Conservation (phyloP, 1,140 invertebrate genomes). For the Homarus americanus region DNA sequence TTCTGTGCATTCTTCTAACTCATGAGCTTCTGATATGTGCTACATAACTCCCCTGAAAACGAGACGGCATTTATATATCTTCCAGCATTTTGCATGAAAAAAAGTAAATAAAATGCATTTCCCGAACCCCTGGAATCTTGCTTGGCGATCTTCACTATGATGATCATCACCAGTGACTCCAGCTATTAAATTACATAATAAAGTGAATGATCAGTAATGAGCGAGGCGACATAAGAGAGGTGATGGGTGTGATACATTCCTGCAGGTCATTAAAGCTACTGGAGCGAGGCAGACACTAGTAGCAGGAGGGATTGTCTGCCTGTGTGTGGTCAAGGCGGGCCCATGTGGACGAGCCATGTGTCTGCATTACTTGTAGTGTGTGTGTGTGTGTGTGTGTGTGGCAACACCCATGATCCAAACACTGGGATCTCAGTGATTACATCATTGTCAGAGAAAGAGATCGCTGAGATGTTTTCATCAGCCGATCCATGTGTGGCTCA, state of each 20-base stretch:
- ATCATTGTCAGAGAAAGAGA: no score
- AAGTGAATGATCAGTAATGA: neutral
- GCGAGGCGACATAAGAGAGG: neutral
- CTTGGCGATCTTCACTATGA: neutral
- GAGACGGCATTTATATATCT: neutral
- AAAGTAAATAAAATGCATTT: neutral
- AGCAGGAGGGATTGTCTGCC: neutral
- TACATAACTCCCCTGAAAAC: neutral
- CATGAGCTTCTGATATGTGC: neutral
- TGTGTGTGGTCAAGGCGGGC: neutral
- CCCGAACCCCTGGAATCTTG: neutral
- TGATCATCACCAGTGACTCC: neutral
- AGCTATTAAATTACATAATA: neutral
- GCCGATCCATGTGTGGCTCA: no score
- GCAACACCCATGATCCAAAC: no score
- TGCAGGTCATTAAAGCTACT: neutral
- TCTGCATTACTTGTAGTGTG: neutral
- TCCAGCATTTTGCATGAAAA: neutral
- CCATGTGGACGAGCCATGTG: neutral
- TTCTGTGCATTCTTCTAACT: no score
- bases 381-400: conserved; percentile 6
- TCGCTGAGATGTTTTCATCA: no score
- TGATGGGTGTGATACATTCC: neutral
- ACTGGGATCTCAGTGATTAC: no score
- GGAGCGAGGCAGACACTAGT: neutral